A percentile compares a stretch with the other conserved stretches of the same genome.
Conservation (phyloP, 2,888 invertebrate genomes). For the Troides aeacus region DNA sequence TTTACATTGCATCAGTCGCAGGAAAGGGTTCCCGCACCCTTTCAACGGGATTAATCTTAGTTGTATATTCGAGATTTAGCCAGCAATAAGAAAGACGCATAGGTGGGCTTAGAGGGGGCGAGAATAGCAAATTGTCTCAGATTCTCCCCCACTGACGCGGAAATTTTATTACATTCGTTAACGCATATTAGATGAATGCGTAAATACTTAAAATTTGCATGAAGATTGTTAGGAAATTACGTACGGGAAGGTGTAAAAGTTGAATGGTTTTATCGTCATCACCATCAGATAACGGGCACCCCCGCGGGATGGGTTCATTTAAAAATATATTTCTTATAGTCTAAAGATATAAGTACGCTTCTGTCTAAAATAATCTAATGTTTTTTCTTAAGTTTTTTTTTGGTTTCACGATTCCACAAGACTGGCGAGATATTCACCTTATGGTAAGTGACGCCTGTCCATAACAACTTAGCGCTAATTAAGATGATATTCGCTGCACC, state of each 20-base stretch:
- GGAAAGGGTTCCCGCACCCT: conserved; percentile 68
- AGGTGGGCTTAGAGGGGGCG: conserved; percentile 74
- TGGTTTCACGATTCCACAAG: too few species aligned
- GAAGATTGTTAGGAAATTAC: conserved; percentile 53
- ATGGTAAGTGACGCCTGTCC: too few species aligned
- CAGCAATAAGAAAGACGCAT: conserved; percentile 79
- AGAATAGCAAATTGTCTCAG: conserved; percentile 76
- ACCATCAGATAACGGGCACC: too few species aligned
- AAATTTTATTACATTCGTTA: conserved; percentile 79
- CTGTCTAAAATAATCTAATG: too few species aligned
- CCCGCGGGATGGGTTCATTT: too few species aligned
- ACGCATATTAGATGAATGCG: conserved; percentile 74
- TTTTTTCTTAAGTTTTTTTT: too few species aligned
- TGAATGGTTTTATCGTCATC: too few species aligned
- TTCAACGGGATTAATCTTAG: conserved; percentile 77
- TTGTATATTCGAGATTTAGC: conserved; percentile 79
- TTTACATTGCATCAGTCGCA: conserved; percentile 27
- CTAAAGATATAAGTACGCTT: too few species aligned
- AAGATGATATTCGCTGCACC: too few species aligned
- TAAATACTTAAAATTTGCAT: conserved; percentile 66
- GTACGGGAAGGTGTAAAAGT: not conserved
- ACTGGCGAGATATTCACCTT: too few species aligned
- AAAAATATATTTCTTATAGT: too few species aligned
- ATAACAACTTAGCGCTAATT: too few species aligned
- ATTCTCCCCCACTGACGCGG: conserved; percentile 53